Evolutionary conservation across 2,113 vertebrate species (phyloP), one percentile per base, ranked within the genome.

Genomic region (Peromyscus polionotus): DNA sequence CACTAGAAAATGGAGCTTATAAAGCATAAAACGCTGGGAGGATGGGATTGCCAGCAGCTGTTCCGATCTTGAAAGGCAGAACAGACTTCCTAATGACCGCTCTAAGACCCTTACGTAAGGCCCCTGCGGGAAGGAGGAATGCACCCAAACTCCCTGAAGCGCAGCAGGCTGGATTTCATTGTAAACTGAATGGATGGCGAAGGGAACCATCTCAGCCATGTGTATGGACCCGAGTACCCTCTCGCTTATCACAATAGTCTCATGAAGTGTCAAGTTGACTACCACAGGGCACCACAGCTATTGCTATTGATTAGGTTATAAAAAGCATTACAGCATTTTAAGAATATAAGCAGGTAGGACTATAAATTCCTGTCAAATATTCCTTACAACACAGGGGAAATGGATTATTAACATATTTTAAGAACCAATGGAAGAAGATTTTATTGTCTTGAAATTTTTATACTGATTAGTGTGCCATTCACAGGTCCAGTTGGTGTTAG

Each of bases 391-490:
- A 33, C 68, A 76, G 39, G 45, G 1, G 75, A 75, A 76, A 83
- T 88, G 33, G 45, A 20, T 61, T 65, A 51, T 61, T 77, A 63
- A n/a, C 6, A 5, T 75, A 39, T 87, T 54, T 96, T 91, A 83
- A 91, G 31, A 33, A 61, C 59, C 39, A 83, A 5, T 65, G 12
- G 54, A 77, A 48, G 63, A 68, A 14, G 3, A 90, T 76, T 92
- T 93, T 70, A 36, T 72, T 87, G 67, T 39, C 36, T 86, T 94
- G 59, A 92, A 79, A 28, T 7, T 67, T 93, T 84, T 75, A 51
- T 45, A 42, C 0, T 77, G 5, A 84, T 86, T 57, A 72, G 16
- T 33, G 28, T 77, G 3, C 16, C 19, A 83, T 83, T 88, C 14
- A 26, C 7, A 90, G 39, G 42, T 89, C 17, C 19, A 28, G 20